These are phyloP conservation scores for Cinclus mexicanus DNA, from an alignment of 2,113 vertebrate species.

Conservation along the genomic window DNA sequence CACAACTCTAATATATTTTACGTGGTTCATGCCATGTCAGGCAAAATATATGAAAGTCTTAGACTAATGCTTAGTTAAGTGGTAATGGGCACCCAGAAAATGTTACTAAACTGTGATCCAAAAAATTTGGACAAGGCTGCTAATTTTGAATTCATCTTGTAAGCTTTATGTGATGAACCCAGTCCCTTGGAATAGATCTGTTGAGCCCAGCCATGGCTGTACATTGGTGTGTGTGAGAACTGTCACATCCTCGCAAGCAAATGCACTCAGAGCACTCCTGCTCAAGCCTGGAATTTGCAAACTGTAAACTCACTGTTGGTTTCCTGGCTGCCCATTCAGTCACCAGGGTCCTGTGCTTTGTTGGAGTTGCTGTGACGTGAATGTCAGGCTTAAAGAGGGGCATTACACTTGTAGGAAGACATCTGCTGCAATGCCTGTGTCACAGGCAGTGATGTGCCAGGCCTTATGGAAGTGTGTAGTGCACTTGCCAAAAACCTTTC, in stretches of 20 bases:
- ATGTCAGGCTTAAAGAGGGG: background rate
- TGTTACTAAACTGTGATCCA: background rate
- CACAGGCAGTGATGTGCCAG: conserved; percentile 16
- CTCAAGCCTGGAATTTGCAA: background rate
- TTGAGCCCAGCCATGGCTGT: background rate
- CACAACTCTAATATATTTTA: background rate
- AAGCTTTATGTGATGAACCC: background rate
- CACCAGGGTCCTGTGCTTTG: background rate
- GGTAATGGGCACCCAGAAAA: background rate
- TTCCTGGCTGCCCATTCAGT: background rate
- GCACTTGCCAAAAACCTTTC: background rate
- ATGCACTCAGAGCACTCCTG: background rate
- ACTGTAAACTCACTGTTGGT: background rate
- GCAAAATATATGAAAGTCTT: background rate
- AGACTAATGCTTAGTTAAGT: background rate
- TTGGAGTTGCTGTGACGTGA: background rate
- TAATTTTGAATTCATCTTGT: background rate
- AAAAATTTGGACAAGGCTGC: background rate
- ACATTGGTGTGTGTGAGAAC: fast-evolving
- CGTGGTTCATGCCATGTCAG: background rate
- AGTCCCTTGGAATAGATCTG: background rate
- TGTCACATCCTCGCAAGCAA: background rate
- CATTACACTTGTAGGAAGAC: background rate
- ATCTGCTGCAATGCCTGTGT: background rate
- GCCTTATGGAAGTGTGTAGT: background rate